Evolutionary conservation across 2,113 vertebrate species (phyloP).

Genomic region (Crotalus viridis): DNA sequence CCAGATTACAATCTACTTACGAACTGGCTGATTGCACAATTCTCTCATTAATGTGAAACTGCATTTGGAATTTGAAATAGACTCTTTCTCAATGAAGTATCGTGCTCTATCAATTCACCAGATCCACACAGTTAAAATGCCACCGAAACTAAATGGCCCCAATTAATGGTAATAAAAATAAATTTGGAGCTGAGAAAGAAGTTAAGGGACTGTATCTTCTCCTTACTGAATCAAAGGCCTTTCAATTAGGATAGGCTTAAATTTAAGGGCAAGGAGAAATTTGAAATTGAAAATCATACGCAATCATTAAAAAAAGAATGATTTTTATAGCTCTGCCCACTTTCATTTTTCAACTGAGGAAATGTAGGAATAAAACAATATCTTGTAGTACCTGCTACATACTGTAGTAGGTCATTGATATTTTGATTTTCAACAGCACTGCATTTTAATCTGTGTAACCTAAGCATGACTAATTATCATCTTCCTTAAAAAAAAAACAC

Average conservation of each 20-base stretch:
- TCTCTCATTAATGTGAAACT: constrained; percentile 42
- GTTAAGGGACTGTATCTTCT: constrained; percentile 69
- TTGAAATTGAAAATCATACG: constrained; percentile 66
- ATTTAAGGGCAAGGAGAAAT: constrained; percentile 65
- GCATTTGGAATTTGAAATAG: constrained; percentile 25
- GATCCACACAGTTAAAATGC: constrained; percentile 69
- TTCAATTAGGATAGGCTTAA: constrained; percentile 61
- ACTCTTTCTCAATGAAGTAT: constrained; percentile 16
- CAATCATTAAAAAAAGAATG: constrained; percentile 51
- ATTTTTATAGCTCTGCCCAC: constrained; percentile 59
- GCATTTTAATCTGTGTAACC: background rate
- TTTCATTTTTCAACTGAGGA: constrained; percentile 37
- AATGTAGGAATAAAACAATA: background rate
- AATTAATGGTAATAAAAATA: constrained; percentile 71
- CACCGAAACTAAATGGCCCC: constrained; percentile 60
- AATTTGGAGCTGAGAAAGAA: constrained; percentile 65
- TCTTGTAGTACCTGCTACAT: background rate
- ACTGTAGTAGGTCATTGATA: constrained; percentile 22
- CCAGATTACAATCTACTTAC: constrained; percentile 23
- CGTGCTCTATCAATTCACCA: constrained; percentile 59
- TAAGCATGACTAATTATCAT: background rate
- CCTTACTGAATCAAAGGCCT: constrained; percentile 59
- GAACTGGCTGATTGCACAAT: constrained; percentile 30
- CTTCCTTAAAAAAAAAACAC: background rate
- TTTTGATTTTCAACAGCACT: background rate